Evolutionary conservation across 1,140 invertebrate genomes (phyloP).

Genomic region (Zaprionus vittiger): DNA sequence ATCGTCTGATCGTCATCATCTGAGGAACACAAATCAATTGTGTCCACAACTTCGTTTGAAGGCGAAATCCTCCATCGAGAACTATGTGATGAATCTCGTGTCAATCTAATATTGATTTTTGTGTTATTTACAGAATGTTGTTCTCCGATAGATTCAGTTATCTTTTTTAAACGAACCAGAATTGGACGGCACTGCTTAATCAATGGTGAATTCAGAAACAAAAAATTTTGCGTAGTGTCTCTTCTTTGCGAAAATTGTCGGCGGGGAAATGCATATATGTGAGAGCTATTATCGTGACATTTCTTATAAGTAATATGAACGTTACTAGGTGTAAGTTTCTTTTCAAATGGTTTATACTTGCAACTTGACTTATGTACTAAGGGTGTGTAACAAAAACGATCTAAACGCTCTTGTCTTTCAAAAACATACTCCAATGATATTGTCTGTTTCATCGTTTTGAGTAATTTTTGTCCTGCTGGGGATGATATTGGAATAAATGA

Average conservation of each 20-base stretch:
- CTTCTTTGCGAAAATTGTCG: conserved; percentile 74
- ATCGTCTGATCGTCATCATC: conserved; percentile 84
- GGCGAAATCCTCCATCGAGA: conserved; percentile 82
- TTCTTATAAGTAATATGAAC: conserved; percentile 85
- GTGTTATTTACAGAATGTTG: conserved; percentile 69
- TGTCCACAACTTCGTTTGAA: conserved; percentile 80
- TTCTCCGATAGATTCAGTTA: conserved; percentile 79
- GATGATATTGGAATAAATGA: conserved; percentile 86
- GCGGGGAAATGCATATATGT: conserved; percentile 85
- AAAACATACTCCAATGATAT: conserved; percentile 85
- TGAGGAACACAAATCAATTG: conserved; percentile 86
- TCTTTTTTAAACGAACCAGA: conserved; percentile 84
- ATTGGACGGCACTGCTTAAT: conserved; percentile 84
- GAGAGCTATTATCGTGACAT: conserved; percentile 79
- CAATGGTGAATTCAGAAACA: conserved; percentile 76
- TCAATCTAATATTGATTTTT: conserved; percentile 81
- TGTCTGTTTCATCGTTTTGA: conserved; percentile 85
- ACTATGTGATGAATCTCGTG: conserved; percentile 71
- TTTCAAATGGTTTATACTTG: conserved; percentile 85
- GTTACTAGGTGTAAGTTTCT: conserved; percentile 77
- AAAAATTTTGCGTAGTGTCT: conserved; percentile 68
- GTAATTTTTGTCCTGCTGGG: conserved; percentile 85
- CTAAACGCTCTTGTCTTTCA: conserved; percentile 85
- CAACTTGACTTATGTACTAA: conserved; percentile 71
- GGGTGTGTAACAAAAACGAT: conserved; percentile 85